Conservation (phyloP, 2,888 invertebrate genomes). For the Drosophila borborema region DNA sequence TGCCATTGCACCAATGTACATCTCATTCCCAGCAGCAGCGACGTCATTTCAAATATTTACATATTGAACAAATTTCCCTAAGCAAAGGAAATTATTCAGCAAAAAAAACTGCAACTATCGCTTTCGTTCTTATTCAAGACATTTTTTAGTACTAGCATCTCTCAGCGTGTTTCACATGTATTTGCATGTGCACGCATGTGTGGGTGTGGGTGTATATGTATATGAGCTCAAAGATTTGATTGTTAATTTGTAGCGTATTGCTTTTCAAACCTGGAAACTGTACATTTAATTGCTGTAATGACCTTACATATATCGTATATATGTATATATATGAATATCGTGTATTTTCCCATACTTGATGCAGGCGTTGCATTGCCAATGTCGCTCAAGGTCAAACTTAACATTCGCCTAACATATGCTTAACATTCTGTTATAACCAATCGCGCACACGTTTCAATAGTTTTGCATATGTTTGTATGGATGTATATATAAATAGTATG, state of each 20-base stretch:
- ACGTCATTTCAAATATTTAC: background rate
- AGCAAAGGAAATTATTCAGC: conserved; percentile 20
- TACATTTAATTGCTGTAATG: conserved; percentile 54
- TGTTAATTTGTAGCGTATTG: conserved; percentile 14
- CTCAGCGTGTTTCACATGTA: background rate
- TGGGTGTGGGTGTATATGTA: background rate
- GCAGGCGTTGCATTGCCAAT: conserved; percentile 58
- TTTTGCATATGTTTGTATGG: conserved; percentile 50
- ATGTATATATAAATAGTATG: conserved; percentile 50
- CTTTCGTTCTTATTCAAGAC: conserved; percentile 29
- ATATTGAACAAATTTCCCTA: conserved; percentile 17
- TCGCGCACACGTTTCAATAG: conserved; percentile 49
- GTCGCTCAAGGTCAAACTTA: conserved; percentile 66
- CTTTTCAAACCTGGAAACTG: conserved; percentile 40
- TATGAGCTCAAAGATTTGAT: conserved; percentile 20
- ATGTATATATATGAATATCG: conserved; percentile 7
- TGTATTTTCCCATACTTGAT: conserved; percentile 38
- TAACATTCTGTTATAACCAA: conserved; percentile 40
- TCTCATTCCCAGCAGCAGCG: conserved; percentile 1
- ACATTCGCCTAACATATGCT: conserved; percentile 51
- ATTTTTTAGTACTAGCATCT: background rate
- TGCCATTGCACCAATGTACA: conserved; percentile 25
- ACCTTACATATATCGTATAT: conserved; percentile 10
- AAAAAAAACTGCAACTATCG: conserved; percentile 27
- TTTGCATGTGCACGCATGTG: background rate